Conservation (phyloP, 2,888 invertebrate genomes). For the Agonopterix subpropinquella region DNA sequence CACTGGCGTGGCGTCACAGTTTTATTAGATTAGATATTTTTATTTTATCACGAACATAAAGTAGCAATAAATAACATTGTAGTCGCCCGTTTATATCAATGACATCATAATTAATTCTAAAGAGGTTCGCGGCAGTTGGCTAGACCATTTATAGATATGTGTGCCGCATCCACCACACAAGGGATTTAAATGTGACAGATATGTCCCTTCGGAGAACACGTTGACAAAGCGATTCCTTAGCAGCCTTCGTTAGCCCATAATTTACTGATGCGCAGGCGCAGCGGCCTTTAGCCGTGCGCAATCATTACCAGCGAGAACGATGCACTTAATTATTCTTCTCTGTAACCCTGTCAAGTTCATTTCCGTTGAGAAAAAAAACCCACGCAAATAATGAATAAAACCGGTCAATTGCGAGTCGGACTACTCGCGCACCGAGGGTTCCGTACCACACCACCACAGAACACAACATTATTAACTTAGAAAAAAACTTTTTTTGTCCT, state of each 20-base stretch:
- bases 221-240: constrained; percentile 16
- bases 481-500: too few species aligned
- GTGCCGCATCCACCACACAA: constrained; percentile 1
- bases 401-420: too few species aligned
- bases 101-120: constrained; percentile 4
- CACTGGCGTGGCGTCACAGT: constrained; percentile 23
- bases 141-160: constrained; percentile 1
- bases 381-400: constrained; percentile 3
- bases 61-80: too few species aligned
- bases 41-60: too few species aligned
- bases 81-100: not conserved
- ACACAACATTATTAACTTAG: too few species aligned
- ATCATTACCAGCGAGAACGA: constrained; percentile 12
- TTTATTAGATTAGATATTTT: constrained; percentile 26
- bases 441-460: too few species aligned
- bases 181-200: constrained; percentile 18
- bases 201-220: constrained; percentile 31
- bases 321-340: constrained; percentile 25
- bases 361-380: constrained; percentile 7
- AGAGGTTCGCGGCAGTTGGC: not conserved
- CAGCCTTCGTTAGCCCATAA: constrained; percentile 40
- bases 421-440: too few species aligned
- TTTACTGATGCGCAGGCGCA: constrained; percentile 22
- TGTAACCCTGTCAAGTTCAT: constrained; percentile 20
- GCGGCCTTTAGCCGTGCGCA: constrained; percentile 30